Conservation (phyloP, 2,797 vertebrate genomes). For the Fringilla coelebs region DNA sequence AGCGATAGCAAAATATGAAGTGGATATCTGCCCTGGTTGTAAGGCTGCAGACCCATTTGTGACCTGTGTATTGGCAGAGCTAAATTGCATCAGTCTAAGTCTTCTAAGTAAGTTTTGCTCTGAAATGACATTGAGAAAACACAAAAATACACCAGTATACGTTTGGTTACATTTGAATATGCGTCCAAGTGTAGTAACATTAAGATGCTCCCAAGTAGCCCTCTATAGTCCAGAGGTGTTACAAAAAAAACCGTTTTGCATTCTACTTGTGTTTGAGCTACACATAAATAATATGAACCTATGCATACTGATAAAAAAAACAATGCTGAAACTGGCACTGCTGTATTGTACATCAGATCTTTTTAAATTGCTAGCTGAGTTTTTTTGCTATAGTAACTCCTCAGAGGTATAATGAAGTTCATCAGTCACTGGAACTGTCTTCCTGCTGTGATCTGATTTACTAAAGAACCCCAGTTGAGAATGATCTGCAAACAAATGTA, state of each 20-base stretch:
- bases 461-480: constrained; percentile 58
- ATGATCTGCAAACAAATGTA: constrained; percentile 59
- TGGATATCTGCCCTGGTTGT: not conserved
- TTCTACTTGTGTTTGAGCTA: not conserved
- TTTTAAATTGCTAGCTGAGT: constrained; percentile 28
- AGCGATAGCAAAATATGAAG: not conserved
- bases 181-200: not conserved
- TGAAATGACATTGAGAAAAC: not conserved
- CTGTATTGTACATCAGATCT: constrained; percentile 30
- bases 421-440: constrained; percentile 63
- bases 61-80: not conserved
- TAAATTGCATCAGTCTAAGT: not conserved
- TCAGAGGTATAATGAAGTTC: constrained; percentile 61
- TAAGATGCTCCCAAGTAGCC: not conserved
- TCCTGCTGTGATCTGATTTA: constrained; percentile 63
- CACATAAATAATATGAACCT: not conserved
- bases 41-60: not conserved
- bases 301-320: not conserved
- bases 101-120: not conserved
- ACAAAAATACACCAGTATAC: not conserved
- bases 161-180: not conserved
- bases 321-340: not conserved
- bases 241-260: not conserved
- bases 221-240: not conserved
- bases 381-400: constrained; percentile 45